phyloP scores from a whole-genome alignment of 2,888 invertebrate genomes.

The Drosophila anomelani region DNA sequence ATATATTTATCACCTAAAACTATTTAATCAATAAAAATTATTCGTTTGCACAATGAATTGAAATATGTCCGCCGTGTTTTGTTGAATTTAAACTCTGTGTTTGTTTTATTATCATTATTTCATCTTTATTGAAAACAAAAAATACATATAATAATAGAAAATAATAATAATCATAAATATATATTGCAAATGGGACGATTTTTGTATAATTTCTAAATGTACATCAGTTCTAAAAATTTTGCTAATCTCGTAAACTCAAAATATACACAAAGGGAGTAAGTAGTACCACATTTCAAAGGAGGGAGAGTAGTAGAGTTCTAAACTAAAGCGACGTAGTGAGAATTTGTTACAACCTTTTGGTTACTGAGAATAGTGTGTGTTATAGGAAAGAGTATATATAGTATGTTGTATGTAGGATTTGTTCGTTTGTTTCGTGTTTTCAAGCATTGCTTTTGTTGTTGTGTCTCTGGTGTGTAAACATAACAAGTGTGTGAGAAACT shows the following conservation, averaged over 20 bases:
- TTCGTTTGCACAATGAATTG: slow-evolving; percentile 74
- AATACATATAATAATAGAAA: slow-evolving; percentile 23
- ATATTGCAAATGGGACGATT: slow-evolving; percentile 69
- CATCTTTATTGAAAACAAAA: slow-evolving; percentile 38
- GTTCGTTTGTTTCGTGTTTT: slow-evolving; percentile 49
- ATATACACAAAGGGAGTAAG: slow-evolving; percentile 19
- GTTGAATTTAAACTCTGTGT: too few relatives aligned
- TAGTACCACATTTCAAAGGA: slow-evolving; percentile 31
- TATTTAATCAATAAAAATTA: slow-evolving; percentile 79
- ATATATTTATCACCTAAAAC: slow-evolving; percentile 68
- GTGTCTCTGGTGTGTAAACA: slow-evolving; percentile 51
- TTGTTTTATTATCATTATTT: slow-evolving; percentile 30
- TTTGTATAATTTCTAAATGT: slow-evolving; percentile 42
- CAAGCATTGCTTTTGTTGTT: background rate
- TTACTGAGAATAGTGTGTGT: slow-evolving; percentile 43
- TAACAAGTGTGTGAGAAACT: slow-evolving; percentile 65
- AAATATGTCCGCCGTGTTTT: background rate
- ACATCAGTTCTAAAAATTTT: slow-evolving; percentile 75
- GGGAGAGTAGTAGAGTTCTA: slow-evolving; percentile 22
- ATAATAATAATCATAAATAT: slow-evolving; percentile 31
- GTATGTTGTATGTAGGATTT: slow-evolving; percentile 32
- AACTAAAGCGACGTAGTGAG: slow-evolving; percentile 62
- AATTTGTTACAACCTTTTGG: slow-evolving; percentile 66
- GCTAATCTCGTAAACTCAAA: slow-evolving; percentile 53
- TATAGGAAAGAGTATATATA: slow-evolving; percentile 30